Conservation (phyloP, 2,797 vertebrate genomes). For the Chromobotia macracanthus region DNA sequence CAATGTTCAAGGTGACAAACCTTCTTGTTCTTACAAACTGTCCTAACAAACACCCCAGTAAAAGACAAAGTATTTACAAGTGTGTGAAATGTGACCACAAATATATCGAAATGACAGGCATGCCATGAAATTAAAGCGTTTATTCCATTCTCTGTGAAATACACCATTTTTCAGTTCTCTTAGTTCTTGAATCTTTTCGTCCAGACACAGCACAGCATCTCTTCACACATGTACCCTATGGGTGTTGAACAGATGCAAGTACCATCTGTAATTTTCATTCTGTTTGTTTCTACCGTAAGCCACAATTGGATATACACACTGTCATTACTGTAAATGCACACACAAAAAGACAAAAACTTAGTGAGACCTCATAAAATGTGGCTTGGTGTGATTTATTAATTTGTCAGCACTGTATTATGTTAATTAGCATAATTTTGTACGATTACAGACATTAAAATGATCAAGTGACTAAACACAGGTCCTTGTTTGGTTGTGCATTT, state of each 20-base stretch:
- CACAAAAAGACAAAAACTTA: conserved; percentile 53
- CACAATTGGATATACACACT: conserved; percentile 64
- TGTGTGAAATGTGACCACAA: conserved; percentile 13
- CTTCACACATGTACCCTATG: conserved; percentile 45
- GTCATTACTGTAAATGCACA: conserved; percentile 47
- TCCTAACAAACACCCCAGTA: conserved; percentile 24
- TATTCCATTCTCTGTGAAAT: conserved; percentile 4
- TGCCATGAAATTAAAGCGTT: conserved; percentile 8
- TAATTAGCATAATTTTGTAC: not conserved
- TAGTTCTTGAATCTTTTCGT: conserved; percentile 4
- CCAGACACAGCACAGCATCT: conserved; percentile 45
- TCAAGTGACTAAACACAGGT: conserved; percentile 12
- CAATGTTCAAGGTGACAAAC: conserved; percentile 35
- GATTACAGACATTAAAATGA: conserved; percentile 19
- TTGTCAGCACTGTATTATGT: conserved; percentile 9
- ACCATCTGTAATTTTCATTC: conserved; percentile 67
- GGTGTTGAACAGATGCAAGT: conserved; percentile 61
- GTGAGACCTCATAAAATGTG: conserved; percentile 7
- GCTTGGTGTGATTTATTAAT: conserved; percentile 17
- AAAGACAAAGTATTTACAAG: conserved; percentile 16
- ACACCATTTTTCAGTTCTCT: not conserved
- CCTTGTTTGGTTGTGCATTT: conserved; percentile 11
- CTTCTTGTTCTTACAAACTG: conserved; percentile 32
- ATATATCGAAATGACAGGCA: conserved; percentile 17
- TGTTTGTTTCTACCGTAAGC: conserved; percentile 69